A percentile compares a stretch with the other conserved stretches of the same genome.
phyloP scores from a whole-genome alignment of 2,797 vertebrate species.

The Protosalanx chinensis region DNA sequence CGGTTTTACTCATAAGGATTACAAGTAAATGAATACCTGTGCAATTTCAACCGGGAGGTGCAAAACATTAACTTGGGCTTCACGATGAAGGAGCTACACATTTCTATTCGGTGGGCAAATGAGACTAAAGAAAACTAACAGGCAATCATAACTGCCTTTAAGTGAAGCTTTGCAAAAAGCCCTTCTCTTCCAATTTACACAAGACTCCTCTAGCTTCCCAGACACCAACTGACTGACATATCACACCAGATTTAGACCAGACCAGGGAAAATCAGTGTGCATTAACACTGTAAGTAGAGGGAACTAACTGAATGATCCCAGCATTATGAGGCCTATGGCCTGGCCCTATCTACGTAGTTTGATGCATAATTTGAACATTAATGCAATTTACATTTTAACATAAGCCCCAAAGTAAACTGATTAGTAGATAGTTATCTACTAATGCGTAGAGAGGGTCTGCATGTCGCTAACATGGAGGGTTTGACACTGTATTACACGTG shows the following conservation, averaged over 20 bases:
- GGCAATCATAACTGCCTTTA: constrained; percentile 64
- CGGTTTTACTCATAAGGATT: constrained; percentile 58
- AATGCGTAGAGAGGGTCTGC: constrained; percentile 72
- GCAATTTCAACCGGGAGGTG: constrained; percentile 51
- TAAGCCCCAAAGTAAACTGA: constrained; percentile 79
- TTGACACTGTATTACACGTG: constrained; percentile 65
- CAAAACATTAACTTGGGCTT: constrained; percentile 46
- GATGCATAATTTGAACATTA: constrained; percentile 81
- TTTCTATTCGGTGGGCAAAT: constrained; percentile 57
- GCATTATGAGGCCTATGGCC: constrained; percentile 73
- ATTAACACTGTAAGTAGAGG: constrained; percentile 78
- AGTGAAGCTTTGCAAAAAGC: constrained; percentile 66
- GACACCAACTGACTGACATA: constrained; percentile 64
- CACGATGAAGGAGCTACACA: constrained; percentile 51
- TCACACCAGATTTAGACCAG: constrained; percentile 71
- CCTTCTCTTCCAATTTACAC: constrained; percentile 61
- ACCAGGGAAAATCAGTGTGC: constrained; percentile 70
- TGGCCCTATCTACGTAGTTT: constrained; percentile 66
- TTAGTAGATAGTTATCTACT: constrained; percentile 80
- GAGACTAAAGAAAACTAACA: constrained; percentile 67
- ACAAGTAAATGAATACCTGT: constrained; percentile 67
- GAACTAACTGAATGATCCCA: constrained; percentile 73
- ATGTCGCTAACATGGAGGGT: constrained; percentile 67
- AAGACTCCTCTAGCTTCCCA: constrained; percentile 64
- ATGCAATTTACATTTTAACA: constrained; percentile 83